Percentiles rank a stretch among this genome's conserved stretches.
phyloP scores from a whole-genome alignment of 92 coral and sea anemone genomes.

The Phenganax marumi region DNA sequence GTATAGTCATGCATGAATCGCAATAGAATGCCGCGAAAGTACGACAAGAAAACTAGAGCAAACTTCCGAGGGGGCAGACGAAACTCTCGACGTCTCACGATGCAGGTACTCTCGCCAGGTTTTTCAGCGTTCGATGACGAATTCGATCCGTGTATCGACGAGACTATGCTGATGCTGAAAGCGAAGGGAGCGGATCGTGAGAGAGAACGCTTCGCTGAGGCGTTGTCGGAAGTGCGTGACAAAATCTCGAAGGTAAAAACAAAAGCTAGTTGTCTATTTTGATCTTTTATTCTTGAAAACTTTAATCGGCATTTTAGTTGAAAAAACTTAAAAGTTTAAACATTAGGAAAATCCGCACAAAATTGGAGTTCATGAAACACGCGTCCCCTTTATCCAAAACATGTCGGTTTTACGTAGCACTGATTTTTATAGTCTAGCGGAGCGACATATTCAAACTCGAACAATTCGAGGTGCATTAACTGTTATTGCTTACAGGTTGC shows the following conservation, averaged over 20 bases:
- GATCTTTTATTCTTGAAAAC: no score
- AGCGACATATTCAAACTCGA: no score
- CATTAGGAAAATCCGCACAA: no score
- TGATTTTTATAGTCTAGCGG: no score
- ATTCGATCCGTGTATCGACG: conserved; percentile 25
- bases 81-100: conserved; percentile 22
- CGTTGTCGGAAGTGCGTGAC: conserved; percentile 33
- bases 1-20: not conserved
- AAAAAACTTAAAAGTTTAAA: no score
- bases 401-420: no score
- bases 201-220: conserved; percentile 39
- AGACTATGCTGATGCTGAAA: conserved; percentile 30
- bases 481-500: no score
- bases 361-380: no score
- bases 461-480: no score
- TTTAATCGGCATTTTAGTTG: no score
- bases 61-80: conserved; percentile 36
- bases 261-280: no score
- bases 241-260: conserved; percentile 27
- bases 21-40: conserved; percentile 34
- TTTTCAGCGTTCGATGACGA: conserved; percentile 27
- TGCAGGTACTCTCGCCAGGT: conserved; percentile 27
- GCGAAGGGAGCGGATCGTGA: conserved; percentile 35
- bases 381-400: no score
- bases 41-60: conserved; percentile 40